Evolutionary conservation across 2,797 vertebrate genomes (phyloP).

Genomic region (Poecilia gillii): DNA sequence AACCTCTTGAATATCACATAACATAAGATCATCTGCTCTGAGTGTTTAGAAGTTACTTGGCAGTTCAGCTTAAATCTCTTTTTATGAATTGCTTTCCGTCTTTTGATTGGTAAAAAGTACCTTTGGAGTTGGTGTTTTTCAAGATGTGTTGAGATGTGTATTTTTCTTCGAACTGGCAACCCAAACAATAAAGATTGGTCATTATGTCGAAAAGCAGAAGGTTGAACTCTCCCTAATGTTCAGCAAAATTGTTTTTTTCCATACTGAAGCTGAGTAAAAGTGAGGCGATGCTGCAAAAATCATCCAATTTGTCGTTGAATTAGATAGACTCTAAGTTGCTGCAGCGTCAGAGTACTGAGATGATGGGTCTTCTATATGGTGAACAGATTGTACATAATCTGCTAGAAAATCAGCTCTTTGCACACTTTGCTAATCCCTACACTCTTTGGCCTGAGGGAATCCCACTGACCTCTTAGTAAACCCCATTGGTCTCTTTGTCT

Average conservation of each 20-base stretch:
- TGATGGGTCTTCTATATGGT: conserved; percentile 41
- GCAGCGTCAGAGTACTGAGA: conserved; percentile 28
- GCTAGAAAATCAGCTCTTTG: conserved; percentile 73
- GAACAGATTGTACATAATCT: conserved; percentile 81
- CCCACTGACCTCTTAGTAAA: conserved; percentile 58
- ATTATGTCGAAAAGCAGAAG: not conserved
- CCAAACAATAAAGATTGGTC: not conserved
- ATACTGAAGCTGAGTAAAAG: not conserved
- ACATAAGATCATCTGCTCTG: conserved; percentile 13
- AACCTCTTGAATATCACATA: conserved; percentile 15
- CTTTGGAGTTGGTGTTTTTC: not conserved
- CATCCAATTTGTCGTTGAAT: conserved; percentile 18
- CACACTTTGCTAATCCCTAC: conserved; percentile 76
- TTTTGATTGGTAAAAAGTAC: not conserved
- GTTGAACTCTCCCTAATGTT: not conserved
- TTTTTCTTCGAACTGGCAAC: not conserved
- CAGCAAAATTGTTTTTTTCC: conserved; percentile 1
- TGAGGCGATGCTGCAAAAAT: conserved; percentile 15
- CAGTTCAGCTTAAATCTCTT: not conserved
- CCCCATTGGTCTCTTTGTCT: conserved; percentile 55
- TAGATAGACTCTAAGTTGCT: conserved; percentile 3
- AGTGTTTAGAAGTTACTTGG: conserved; percentile 6
- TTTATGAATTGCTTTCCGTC: not conserved
- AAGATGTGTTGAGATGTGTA: not conserved
- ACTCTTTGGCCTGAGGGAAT: conserved; percentile 61